Base-by-base conservation (phyloP, 1,140 invertebrate species). In the Bombus sibiricus region DNA sequence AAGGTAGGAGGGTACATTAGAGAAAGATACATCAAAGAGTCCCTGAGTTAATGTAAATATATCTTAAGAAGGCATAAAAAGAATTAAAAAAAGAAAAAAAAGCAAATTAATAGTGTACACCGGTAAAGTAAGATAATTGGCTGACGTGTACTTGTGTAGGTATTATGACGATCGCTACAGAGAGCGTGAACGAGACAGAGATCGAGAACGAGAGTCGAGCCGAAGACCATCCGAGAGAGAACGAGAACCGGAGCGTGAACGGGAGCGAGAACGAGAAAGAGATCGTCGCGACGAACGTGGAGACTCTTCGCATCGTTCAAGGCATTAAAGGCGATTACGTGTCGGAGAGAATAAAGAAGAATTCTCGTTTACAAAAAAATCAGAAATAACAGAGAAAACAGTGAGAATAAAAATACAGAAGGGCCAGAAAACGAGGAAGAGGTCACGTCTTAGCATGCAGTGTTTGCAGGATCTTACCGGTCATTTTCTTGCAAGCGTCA, bases 121-220 rank as follows among this genome's bases (percentile, higher is more conserved):
- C 84, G 78, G 75, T 89, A 87, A 93, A 88, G 57, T 92, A 92
- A 93, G 91, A 92, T 93, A 93, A 93, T 93, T 88, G 89, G 91
- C 88, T 93, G 90, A 91, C 89, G 89, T 95, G 88, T 66, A 93
- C 91, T 90, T 95, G 93, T 94, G 92, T 94, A 95, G 97, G 87
- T 98, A 98, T 96, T 98, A 98, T 95, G 97, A 98, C 89, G 97
- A 98, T 94, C 96, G 97, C 86, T 98, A 98, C 95, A 96, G 97
- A 91, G 97, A 97, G 92, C 96, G 95, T 86, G 96, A 95, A 86
- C 93, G 95, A 81, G 94, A 95, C 84, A 92, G 95, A 92, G 95
- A 96, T 90, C 93, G 96, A 83, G 95, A 95, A 81, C 93, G 94
- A 86, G 94, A 95, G 88, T 86, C 94, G 80, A 94, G 92, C 86